These are phyloP conservation scores for Xenopus laevis DNA, from an alignment of 2,113 vertebrate species.

Conservation along the genomic window DNA sequence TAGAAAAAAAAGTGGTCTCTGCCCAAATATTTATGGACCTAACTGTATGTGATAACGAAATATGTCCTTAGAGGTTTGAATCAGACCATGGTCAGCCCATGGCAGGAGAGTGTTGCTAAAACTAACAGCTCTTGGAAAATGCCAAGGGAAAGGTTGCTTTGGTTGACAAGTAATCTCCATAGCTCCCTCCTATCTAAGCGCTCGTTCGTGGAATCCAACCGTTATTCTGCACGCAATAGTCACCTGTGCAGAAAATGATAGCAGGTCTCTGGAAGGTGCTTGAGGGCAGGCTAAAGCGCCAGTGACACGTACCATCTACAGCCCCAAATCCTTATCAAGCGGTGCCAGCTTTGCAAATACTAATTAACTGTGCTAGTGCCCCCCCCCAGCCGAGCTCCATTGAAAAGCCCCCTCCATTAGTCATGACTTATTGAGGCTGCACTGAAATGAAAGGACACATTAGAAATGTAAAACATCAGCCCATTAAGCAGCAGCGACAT, in stretches of 20 bases:
- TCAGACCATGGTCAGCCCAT: too few relatives aligned
- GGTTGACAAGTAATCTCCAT: too few relatives aligned
- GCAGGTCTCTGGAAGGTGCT: background rate
- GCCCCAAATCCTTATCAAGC: conserved; percentile 10
- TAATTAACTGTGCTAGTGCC: background rate
- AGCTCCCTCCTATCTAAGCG: too few relatives aligned
- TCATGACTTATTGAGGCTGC: conserved; percentile 10
- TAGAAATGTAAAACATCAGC: conserved; percentile 19
- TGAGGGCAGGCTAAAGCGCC: background rate
- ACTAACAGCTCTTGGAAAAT: too few relatives aligned
- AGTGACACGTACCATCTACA: background rate
- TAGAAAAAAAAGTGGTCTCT: too few relatives aligned
- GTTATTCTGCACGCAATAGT: too few relatives aligned
- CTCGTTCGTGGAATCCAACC: too few relatives aligned
- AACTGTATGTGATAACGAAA: too few relatives aligned
- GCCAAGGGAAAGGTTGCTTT: too few relatives aligned
- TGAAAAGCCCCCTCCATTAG: background rate
- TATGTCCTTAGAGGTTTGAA: too few relatives aligned
- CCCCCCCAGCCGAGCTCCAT: background rate
- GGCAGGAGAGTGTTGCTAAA: too few relatives aligned
- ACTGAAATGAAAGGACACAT: conserved; percentile 1
- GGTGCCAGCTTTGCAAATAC: conserved; percentile 20
- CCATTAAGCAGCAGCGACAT: conserved; percentile 7
- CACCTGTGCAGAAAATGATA: background rate
- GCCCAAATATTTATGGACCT: too few relatives aligned